Evolutionary conservation across 2,888 invertebrate genomes (phyloP).

Genomic region (Temnothorax rugatulus): DNA sequence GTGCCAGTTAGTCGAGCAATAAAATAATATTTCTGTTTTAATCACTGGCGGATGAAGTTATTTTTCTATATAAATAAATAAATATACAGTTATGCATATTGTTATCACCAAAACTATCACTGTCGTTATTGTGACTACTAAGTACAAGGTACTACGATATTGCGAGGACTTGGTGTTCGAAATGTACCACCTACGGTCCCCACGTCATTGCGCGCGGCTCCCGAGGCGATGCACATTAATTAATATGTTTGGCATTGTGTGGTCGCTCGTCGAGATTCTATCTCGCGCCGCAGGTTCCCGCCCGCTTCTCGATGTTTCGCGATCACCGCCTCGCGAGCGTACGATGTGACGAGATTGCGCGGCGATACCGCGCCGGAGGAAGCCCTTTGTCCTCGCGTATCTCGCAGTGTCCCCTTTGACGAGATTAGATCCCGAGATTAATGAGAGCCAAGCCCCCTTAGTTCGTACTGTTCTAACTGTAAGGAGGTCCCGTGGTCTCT

Average conservation of each 20-base stretch:
- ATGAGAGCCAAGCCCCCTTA: conserved; percentile 46
- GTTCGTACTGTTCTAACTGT: conserved; percentile 29
- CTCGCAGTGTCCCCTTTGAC: conserved; percentile 51
- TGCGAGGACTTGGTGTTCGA: background rate
- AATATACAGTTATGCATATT: background rate
- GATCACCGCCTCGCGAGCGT: conserved; percentile 69
- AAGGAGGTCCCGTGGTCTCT: conserved; percentile 22
- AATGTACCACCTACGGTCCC: conserved; percentile 35
- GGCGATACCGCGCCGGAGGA: conserved; percentile 68
- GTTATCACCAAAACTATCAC: background rate
- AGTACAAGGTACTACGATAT: background rate
- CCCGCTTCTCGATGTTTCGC: conserved; percentile 66
- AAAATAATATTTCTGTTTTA: too few species aligned
- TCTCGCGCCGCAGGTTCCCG: conserved; percentile 73
- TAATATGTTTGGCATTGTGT: conserved; percentile 79
- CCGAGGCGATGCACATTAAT: conserved; percentile 75
- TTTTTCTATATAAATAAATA: background rate
- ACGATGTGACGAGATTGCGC: conserved; percentile 75
- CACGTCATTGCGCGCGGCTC: conserved; percentile 50
- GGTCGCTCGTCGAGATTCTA: conserved; percentile 75
- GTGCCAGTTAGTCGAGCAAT: too few species aligned
- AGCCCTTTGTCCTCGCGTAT: conserved; percentile 64
- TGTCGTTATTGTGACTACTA: background rate
- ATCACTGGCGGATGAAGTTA: too few species aligned
- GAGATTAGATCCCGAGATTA: conserved; percentile 52